Conservation (phyloP, 1,140 invertebrate species). For the Chironomus tepperi region DNA sequence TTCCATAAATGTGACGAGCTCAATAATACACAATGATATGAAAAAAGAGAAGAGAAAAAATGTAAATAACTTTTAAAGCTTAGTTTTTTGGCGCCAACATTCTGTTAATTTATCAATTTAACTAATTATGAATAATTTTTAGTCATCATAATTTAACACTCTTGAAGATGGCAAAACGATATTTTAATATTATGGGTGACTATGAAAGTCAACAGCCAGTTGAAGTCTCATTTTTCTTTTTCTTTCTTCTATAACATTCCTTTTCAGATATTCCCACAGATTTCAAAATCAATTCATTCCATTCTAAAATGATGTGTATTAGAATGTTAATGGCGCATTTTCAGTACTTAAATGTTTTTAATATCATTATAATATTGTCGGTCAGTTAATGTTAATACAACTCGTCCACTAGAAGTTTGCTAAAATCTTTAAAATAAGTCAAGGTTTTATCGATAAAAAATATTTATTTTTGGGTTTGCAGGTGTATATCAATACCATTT, state of each 20-base stretch:
- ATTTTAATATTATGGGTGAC: conserved; percentile 11
- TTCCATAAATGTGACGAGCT: background rate
- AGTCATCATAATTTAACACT: conserved; percentile 22
- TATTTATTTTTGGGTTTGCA: too few relatives aligned
- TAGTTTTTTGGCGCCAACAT: conserved; percentile 12
- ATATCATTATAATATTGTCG: too few relatives aligned
- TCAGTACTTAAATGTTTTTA: too few relatives aligned
- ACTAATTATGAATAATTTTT: conserved; percentile 22
- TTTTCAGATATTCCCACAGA: background rate
- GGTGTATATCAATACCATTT: too few relatives aligned
- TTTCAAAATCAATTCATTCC: background rate
- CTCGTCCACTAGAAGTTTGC: too few relatives aligned
- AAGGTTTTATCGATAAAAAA: too few relatives aligned
- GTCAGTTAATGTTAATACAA: too few relatives aligned
- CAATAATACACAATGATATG: too few relatives aligned
- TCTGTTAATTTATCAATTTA: conserved; percentile 22
- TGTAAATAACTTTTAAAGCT: conserved; percentile 1
- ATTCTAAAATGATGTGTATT: too few relatives aligned
- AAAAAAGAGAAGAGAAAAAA: conserved; percentile 4
- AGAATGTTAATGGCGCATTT: too few relatives aligned
- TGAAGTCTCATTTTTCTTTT: background rate
- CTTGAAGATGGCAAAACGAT: conserved; percentile 1
- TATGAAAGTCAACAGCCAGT: background rate
- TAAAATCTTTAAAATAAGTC: too few relatives aligned
- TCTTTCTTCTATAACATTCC: background rate